phyloP scores from a whole-genome alignment of 2,888 invertebrate species.

The Acheta domesticus region DNA sequence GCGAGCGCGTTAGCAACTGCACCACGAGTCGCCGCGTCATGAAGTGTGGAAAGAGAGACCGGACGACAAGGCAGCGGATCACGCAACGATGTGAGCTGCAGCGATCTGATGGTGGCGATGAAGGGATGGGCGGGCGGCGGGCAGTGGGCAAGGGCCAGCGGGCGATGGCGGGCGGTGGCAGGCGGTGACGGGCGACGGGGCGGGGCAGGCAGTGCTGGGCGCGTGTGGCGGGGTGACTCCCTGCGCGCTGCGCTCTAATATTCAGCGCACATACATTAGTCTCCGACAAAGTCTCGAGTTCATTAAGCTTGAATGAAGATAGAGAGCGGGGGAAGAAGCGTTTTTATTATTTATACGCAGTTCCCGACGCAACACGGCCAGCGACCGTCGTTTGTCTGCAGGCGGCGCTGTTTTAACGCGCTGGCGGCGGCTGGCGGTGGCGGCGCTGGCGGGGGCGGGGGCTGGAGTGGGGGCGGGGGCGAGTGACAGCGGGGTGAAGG shows the following conservation, averaged over 20 bases:
- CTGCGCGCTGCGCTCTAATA: not conserved
- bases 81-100: no score
- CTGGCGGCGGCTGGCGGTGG: not conserved
- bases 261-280: constrained; percentile 12
- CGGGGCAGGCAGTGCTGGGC: no score
- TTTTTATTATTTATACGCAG: constrained; percentile 1
- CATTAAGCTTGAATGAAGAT: constrained; percentile 12
- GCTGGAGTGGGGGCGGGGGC: not conserved
- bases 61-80: no score
- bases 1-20: no score
- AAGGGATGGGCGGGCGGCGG: no score
- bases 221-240: not conserved
- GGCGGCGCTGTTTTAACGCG: constrained; percentile 18
- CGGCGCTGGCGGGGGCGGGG: not conserved
- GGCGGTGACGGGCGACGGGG: no score
- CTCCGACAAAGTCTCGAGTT: constrained; percentile 18
- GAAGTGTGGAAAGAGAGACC: no score
- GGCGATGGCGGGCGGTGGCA: no score
- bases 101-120: no score
- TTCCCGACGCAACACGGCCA: not conserved
- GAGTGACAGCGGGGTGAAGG: not conserved
- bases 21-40: no score
- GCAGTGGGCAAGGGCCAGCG: no score
- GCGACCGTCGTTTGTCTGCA: not conserved
- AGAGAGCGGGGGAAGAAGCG: not conserved